These are phyloP conservation scores for Arvicanthis niloticus DNA, from an alignment of 2,113 vertebrate genomes.

Conservation along the genomic window DNA sequence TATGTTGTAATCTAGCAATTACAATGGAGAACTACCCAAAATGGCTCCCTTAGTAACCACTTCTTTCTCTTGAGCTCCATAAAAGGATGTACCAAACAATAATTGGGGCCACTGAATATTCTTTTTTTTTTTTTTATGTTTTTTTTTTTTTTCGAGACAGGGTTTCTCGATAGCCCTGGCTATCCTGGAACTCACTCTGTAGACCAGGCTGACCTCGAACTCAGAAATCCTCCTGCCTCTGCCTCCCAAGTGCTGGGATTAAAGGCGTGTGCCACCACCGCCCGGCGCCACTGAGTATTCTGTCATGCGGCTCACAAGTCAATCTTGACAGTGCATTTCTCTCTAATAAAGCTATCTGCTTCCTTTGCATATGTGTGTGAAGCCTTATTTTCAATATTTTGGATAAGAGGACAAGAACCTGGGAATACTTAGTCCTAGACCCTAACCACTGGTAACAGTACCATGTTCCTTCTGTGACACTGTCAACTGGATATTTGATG, in stretches of 20 bases:
- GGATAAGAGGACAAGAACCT: neutral
- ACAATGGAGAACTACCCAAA: neutral
- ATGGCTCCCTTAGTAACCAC: neutral
- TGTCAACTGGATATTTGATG: neutral
- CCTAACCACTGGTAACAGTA: neutral
- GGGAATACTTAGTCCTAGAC: neutral
- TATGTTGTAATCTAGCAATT: neutral
- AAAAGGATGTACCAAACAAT: neutral
- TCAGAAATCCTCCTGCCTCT: too few relatives aligned
- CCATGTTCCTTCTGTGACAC: neutral
- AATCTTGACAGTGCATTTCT: neutral
- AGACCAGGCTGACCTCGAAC: too few relatives aligned
- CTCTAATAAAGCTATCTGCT: neutral
- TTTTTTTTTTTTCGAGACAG: too few relatives aligned
- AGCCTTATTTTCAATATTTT: neutral
- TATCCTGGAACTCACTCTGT: too few relatives aligned
- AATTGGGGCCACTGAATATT: neutral
- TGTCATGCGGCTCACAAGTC: neutral
- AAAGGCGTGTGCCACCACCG: too few relatives aligned
- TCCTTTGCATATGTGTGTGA: neutral
- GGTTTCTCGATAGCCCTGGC: too few relatives aligned
- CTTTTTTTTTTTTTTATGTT: too few relatives aligned
- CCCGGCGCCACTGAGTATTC: neutral
- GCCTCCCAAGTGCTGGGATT: too few relatives aligned
- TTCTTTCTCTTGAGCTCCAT: neutral